Conservation (phyloP, 2,888 invertebrate species). For the Coelogynopora nodosa region DNA sequence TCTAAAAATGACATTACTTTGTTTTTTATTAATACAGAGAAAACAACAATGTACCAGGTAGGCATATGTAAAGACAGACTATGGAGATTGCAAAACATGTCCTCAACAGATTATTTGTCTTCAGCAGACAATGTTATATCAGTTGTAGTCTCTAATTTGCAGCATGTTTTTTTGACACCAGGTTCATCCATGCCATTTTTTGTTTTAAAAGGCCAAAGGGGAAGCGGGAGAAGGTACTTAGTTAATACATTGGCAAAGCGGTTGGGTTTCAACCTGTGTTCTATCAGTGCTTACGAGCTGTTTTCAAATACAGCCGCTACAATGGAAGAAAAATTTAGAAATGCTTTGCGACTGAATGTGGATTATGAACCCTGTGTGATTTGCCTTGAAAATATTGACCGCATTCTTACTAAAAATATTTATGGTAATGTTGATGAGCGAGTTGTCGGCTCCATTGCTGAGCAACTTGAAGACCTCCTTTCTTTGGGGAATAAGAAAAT, state of each 20-base stretch:
- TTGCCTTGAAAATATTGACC: neutral
- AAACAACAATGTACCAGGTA: neutral
- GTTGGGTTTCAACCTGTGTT: neutral
- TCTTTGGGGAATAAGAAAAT: neutral
- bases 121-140: neutral
- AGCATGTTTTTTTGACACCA: neutral
- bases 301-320: neutral
- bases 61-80: neutral
- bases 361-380: neutral
- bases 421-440: neutral
- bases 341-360: neutral
- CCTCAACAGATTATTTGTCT: neutral
- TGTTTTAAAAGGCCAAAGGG: neutral
- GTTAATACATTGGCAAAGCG: neutral
- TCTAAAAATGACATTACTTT: neutral
- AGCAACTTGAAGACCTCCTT: neutral
- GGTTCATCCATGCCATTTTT: neutral
- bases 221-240: neutral
- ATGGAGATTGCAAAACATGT: neutral
- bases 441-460: neutral
- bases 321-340: neutral
- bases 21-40: neutral
- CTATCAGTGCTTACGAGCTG: neutral
- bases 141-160: neutral
- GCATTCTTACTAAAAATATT: neutral